Evolutionary conservation across 1,140 invertebrate genomes (phyloP).

Genomic region (Parasteatoda tepidariorum): DNA sequence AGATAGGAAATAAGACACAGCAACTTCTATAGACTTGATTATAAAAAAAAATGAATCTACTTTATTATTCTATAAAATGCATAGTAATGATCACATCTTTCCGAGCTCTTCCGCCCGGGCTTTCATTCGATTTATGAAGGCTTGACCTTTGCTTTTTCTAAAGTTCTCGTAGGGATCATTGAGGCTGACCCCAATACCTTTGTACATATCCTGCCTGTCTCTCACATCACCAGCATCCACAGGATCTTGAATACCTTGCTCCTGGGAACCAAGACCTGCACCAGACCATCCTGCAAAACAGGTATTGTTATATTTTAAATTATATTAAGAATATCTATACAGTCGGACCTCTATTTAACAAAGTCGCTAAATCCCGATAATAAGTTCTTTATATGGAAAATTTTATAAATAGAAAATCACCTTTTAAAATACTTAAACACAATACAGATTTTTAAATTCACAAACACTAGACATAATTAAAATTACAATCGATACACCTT

Average conservation of each 20-base stretch:
- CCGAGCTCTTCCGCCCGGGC: slow-evolving; percentile 82
- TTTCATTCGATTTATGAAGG: slow-evolving; percentile 96
- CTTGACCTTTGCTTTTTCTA: slow-evolving; percentile 94
- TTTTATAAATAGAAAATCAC: no score
- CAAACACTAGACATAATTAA: no score
- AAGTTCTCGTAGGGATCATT: slow-evolving; percentile 98
- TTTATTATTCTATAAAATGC: background rate
- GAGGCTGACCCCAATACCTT: slow-evolving; percentile 78
- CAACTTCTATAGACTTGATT: no score
- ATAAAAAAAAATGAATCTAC: background rate
- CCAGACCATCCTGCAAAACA: slow-evolving; percentile 79
- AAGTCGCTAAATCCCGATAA: no score
- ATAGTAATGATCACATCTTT: slow-evolving; percentile 35
- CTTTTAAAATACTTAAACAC: no score
- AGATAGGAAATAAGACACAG: no score
- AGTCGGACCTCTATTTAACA: no score
- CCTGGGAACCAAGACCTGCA: slow-evolving; percentile 88
- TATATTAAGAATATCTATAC: no score
- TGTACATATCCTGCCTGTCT: slow-evolving; percentile 91
- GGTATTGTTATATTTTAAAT: no score
- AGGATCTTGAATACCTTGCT: slow-evolving; percentile 94
- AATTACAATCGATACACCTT: no score
- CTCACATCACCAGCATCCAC: slow-evolving; percentile 91
- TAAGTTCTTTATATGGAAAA: no score
- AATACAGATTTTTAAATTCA: no score